Conservation (phyloP, 2,113 vertebrate species). For the Brachyhypopomus occidentalis region DNA sequence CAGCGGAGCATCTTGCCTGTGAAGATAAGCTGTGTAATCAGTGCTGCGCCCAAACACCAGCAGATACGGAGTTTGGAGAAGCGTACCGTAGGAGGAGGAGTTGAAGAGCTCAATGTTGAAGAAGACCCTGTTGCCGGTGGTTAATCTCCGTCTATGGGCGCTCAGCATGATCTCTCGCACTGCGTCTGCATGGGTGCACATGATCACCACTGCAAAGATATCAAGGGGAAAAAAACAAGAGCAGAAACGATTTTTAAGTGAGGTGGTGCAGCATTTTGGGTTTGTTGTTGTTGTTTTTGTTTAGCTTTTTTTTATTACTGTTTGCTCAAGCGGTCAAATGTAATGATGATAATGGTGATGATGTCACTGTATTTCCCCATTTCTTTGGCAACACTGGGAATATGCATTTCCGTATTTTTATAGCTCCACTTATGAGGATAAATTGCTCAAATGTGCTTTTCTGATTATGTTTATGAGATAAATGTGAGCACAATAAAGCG, state of each 20-base stretch:
- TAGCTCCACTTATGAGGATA: conserved; percentile 16
- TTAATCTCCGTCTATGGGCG: conserved; percentile 85
- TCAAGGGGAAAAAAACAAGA: conserved; percentile 1
- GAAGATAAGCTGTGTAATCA: conserved; percentile 44
- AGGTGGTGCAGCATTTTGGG: conserved; percentile 11
- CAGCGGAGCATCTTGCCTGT: conserved; percentile 12
- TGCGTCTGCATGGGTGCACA: conserved; percentile 87
- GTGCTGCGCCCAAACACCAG: neutral
- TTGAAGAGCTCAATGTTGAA: conserved; percentile 99
- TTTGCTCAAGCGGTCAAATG: neutral
- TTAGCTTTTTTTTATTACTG: neutral
- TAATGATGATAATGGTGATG: conserved; percentile 17
- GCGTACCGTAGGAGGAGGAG: conserved; percentile 89
- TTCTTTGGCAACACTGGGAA: neutral
- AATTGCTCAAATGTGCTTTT: conserved; percentile 31
- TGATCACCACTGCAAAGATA: conserved; percentile 85
- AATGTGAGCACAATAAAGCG: conserved; percentile 36
- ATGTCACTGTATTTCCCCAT: conserved; percentile 10
- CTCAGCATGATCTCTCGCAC: conserved; percentile 92
- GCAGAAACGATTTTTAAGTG: neutral
- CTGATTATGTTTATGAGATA: conserved; percentile 31
- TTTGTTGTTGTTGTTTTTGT: neutral
- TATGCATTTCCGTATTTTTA: conserved; percentile 31
- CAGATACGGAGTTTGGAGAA: conserved; percentile 34
- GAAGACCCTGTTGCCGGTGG: conserved; percentile 89